Conservation (phyloP, 1,140 invertebrate genomes). For the Drosophila ironensis region DNA sequence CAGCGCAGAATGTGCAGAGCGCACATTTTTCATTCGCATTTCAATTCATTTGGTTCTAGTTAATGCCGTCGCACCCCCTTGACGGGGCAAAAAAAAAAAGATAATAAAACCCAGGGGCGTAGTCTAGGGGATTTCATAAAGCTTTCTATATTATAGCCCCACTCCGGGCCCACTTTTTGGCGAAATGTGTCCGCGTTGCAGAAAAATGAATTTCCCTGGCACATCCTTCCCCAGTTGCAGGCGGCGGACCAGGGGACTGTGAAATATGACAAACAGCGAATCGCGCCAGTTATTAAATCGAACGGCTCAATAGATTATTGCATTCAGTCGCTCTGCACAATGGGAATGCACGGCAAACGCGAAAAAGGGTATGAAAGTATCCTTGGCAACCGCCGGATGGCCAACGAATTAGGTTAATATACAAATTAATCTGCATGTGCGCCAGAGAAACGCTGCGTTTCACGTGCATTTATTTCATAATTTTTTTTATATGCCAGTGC, state of each 20-base stretch:
- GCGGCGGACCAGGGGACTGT: slow-evolving; percentile 11
- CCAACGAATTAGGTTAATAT: slow-evolving; percentile 11
- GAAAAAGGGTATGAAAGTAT: slow-evolving; percentile 8
- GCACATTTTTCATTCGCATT: slow-evolving; percentile 73
- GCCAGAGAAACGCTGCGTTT: too few species aligned
- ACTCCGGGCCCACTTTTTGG: neutral
- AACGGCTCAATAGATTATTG: slow-evolving; percentile 73
- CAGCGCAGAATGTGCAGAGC: slow-evolving; percentile 57
- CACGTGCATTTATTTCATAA: too few species aligned
- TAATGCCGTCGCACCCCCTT: slow-evolving; percentile 15
- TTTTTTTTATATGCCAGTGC: too few species aligned
- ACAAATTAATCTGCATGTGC: slow-evolving; percentile 1
- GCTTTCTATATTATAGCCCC: neutral
- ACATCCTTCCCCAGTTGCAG: neutral
- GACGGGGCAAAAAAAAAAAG: too few species aligned
- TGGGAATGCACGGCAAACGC: neutral
- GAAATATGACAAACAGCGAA: slow-evolving; percentile 74
- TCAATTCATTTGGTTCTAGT: slow-evolving; percentile 49
- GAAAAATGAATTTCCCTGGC: slow-evolving; percentile 29
- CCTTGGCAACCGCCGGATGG: slow-evolving; percentile 8
- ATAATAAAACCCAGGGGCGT: neutral
- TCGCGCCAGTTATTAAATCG: slow-evolving; percentile 71
- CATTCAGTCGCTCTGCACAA: slow-evolving; percentile 56
- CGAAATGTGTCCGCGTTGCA: slow-evolving; percentile 39
- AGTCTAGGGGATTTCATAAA: neutral